Base-by-base conservation (phyloP, 1,140 invertebrate genomes). In the Physella acuta region DNA sequence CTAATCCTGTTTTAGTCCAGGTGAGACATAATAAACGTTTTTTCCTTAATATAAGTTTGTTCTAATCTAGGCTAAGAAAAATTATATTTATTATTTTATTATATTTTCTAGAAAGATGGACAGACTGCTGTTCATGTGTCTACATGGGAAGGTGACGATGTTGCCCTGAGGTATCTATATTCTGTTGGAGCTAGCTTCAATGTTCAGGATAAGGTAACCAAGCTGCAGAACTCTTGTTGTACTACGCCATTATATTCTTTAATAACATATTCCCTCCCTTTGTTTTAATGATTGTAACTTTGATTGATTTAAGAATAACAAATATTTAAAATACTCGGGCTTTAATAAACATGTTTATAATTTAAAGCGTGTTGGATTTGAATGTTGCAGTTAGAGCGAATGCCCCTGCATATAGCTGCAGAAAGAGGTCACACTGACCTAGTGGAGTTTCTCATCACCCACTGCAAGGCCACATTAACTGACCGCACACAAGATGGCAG, bases 361-460 rank as follows among this genome's bases (percentile, higher is more conserved):
- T n/a, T 49, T 26, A 20, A 33, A 28, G 20, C 8, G 4, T 2
- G 49, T 26, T 3, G 20, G 53, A 26, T 68, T 70, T 68, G 56
- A 49, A 52, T 37, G 65, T 75, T 81, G 28, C 73, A 84, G 76
- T 84, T 92, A 49, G 96, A 99, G 86, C 90, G 95, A 49, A 98
- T 94, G 8, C 94, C 97, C 0, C 92, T 99, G 88, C 97, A 99
- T 85, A 87, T 99, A 72, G 97, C 97, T 3, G 96, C 97, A 0
- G 96, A 99, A 86, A 92, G 94, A 80, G 97, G 97, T 0, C 94
- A 98, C 79, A 97, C 95, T 1, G 89, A 90, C 34, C 92, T 98
- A 70, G 98, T 99, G 16, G 97, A 99, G 82, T 87, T 98, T 4
- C 85, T 99, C 28, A 94, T 95, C 0, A 97, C 99, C 81, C 99